Evolutionary conservation across 2,888 invertebrate species (phyloP).

Genomic region (Ennomos fuscantarius): DNA sequence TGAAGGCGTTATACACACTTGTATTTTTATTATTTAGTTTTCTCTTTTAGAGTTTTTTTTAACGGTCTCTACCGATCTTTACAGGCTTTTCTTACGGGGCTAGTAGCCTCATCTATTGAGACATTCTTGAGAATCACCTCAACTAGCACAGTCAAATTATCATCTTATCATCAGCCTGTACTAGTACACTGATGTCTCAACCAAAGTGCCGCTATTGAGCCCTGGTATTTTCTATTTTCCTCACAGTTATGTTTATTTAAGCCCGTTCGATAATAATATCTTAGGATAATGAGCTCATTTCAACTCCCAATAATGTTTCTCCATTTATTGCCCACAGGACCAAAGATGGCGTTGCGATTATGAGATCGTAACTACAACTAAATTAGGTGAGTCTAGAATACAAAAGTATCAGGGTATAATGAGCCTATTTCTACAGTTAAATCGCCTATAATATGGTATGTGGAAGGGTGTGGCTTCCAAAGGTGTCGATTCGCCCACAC

Average conservation of each 20-base stretch:
- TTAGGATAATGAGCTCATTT: constrained; percentile 11
- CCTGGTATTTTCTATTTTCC: not conserved
- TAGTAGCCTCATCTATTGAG: too few species aligned
- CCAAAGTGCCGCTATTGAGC: too few species aligned
- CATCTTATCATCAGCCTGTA: too few species aligned
- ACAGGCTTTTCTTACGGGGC: too few species aligned
- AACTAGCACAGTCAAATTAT: too few species aligned
- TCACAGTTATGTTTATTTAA: not conserved
- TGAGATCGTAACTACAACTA: constrained; percentile 63
- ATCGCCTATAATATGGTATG: constrained; percentile 44
- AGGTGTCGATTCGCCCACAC: constrained; percentile 70
- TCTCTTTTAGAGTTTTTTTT: too few species aligned
- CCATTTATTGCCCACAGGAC: constrained; percentile 68
- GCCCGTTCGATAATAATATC: not conserved
- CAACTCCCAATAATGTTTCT: constrained; percentile 35
- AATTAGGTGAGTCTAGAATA: constrained; percentile 72
- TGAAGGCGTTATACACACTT: too few species aligned
- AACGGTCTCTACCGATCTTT: too few species aligned
- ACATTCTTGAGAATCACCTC: too few species aligned
- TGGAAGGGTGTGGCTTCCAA: constrained; percentile 62
- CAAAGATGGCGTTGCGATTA: constrained; percentile 72
- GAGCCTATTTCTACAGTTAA: constrained; percentile 50
- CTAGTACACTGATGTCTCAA: too few species aligned
- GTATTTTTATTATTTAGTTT: too few species aligned
- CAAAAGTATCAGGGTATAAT: constrained; percentile 43